Base-by-base conservation (phyloP, 2,797 vertebrate species). In the Cyprinodon diabolis region DNA sequence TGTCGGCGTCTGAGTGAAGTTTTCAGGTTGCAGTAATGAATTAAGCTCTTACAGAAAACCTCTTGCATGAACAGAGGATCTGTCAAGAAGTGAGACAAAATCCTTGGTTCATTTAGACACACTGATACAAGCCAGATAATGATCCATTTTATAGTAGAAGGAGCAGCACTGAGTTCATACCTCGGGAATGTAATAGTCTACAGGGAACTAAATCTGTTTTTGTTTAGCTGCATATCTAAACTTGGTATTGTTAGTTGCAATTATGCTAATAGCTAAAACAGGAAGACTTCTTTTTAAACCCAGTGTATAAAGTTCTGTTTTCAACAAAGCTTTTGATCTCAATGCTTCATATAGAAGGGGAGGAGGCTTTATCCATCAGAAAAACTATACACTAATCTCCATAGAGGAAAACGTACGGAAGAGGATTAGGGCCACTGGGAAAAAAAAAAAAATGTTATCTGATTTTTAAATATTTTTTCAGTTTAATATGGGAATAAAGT, bases 31-130 rank as follows among this genome's bases (percentile, higher is more conserved):
- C 17, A 60, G 66, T 37, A 52, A 74, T 78, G 55, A 79, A 73
- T 51, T 56, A 21, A 37, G 47, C 54, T 62, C 63, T 37, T 76
- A 57, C 56, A 67, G 49, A 74, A 84, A 25, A 68, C 60, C 52
- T 54, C 35, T 35, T 37, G 75, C 71, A 67, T 69, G 51, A 80
- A 76, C 62, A 77, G 71, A 19, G 23, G 3, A 60, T 52, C 67
- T 71, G 49, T 43, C 62, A 48, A 66, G 21, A 80, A 75, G 51
- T 9, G 54, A 74, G 51, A 48, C 70, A 57, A 80, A 63, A 58
- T 79, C 56, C 40, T 37, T 56, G 72, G 77, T 67, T 79, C 70
- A 84, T 84, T 80, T 76, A 54, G 66, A 84, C 81, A 69, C 65
- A 80, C 73, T 77, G 52, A 84, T 66, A 79, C 68, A 72, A 80